Conservation (phyloP, 1,140 invertebrate species). For the Drosophila bifasciata region DNA sequence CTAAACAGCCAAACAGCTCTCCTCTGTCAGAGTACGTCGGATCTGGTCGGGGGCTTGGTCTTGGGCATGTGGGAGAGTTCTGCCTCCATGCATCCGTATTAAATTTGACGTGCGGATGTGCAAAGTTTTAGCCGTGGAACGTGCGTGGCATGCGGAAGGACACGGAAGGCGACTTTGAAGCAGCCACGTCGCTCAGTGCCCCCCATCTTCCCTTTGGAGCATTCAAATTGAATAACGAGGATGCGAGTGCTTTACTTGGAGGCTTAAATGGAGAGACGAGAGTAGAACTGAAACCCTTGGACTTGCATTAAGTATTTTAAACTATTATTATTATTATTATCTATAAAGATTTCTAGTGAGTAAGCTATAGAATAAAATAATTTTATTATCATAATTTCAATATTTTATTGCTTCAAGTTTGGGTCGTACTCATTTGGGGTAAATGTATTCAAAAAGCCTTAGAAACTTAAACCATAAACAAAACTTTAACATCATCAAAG, state of each 20-base stretch:
- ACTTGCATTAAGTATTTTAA: conserved; percentile 35
- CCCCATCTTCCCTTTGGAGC: conserved; percentile 1
- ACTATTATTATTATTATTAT: no score
- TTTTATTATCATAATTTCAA: background rate
- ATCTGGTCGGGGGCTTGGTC: background rate
- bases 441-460: conserved; percentile 5
- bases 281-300: conserved; percentile 21
- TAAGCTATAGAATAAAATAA: no score
- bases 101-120: conserved; percentile 62
- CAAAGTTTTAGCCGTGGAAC: conserved; percentile 61
- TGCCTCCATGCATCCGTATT: conserved; percentile 42
- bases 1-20: conserved; percentile 31
- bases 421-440: no score
- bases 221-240: conserved; percentile 54
- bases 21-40: conserved; percentile 19
- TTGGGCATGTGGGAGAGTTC: conserved; percentile 12
- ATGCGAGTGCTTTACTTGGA: conserved; percentile 23
- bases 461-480: conserved; percentile 19
- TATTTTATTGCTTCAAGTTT: conserved; percentile 3
- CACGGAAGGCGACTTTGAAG: conserved; percentile 20
- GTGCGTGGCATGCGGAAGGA: conserved; percentile 51
- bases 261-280: background rate
- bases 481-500: conserved; percentile 55
- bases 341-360: no score
- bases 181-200: conserved; percentile 8